Conservation (phyloP, 1,140 invertebrate genomes). For the Mycetomoellerius zeteki region DNA sequence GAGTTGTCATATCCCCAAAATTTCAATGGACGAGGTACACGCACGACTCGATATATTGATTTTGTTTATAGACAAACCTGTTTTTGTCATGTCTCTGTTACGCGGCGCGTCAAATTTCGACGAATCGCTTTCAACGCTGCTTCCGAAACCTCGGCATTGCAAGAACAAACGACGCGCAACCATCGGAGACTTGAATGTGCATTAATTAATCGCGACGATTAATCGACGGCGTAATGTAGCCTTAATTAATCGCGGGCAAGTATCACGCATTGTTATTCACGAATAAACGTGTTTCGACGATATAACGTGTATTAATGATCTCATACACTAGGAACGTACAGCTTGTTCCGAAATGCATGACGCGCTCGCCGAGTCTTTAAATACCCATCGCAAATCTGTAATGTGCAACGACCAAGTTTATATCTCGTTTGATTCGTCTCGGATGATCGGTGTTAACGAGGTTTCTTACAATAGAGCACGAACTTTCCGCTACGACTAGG, state of each 20-base stretch:
- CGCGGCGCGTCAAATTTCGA: neutral
- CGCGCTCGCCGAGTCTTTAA: neutral
- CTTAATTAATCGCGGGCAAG: slow-evolving; percentile 47
- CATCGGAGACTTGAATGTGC: neutral
- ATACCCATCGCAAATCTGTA: neutral
- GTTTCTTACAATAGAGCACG: slow-evolving; percentile 36
- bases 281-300: slow-evolving; percentile 38
- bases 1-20: slow-evolving; percentile 12
- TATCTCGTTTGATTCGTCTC: slow-evolving; percentile 22
- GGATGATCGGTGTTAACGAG: slow-evolving; percentile 50
- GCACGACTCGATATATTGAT: slow-evolving; percentile 22
- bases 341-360: neutral
- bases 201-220: slow-evolving; percentile 51
- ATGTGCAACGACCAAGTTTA: slow-evolving; percentile 24
- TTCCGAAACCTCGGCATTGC: neutral
- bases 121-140: neutral
- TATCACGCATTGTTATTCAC: slow-evolving; percentile 55
- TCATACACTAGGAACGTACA: neutral
- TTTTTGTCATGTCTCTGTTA: neutral
- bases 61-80: slow-evolving; percentile 15
- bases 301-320: slow-evolving; percentile 48
- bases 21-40: neutral
- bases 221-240: slow-evolving; percentile 26
- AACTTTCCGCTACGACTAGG: slow-evolving; percentile 4
- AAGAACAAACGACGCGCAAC: neutral